These are phyloP conservation scores for Dufourea novaeangliae DNA, from an alignment of 1,140 invertebrate genomes.

Conservation along the genomic window DNA sequence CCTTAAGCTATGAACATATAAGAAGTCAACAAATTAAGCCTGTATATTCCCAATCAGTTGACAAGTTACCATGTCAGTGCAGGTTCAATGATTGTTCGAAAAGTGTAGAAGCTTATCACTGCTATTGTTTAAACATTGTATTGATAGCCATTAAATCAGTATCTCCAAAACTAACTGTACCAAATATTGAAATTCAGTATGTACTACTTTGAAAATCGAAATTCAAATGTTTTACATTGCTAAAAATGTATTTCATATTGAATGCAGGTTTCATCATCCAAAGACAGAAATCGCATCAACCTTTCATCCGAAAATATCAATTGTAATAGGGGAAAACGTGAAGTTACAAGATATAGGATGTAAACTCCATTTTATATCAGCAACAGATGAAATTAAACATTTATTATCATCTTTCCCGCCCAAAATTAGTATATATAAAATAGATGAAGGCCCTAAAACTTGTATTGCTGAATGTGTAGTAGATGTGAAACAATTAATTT, in stretches of 20 bases:
- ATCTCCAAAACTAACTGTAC: slow-evolving; percentile 54
- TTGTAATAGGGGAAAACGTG: slow-evolving; percentile 69
- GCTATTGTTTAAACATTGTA: slow-evolving; percentile 71
- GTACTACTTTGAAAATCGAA: slow-evolving; percentile 25
- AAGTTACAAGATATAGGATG: slow-evolving; percentile 76
- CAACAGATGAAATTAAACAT: slow-evolving; percentile 73
- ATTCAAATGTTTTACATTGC: slow-evolving; percentile 9
- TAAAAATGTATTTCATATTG: slow-evolving; percentile 2
- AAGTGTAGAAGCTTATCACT: slow-evolving; percentile 71
- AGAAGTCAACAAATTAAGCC: slow-evolving; percentile 37
- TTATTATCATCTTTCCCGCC: slow-evolving; percentile 76
- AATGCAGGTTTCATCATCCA: slow-evolving; percentile 79
- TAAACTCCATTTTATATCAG: slow-evolving; percentile 80
- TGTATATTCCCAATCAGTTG: slow-evolving; percentile 33
- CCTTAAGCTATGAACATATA: slow-evolving; percentile 25
- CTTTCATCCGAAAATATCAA: slow-evolving; percentile 62
- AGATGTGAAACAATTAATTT: slow-evolving; percentile 70
- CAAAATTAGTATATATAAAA: slow-evolving; percentile 77
- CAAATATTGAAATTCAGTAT: slow-evolving; percentile 76
- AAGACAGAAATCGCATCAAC: slow-evolving; percentile 74
- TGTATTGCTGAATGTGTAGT: slow-evolving; percentile 68
- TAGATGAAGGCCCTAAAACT: slow-evolving; percentile 60
- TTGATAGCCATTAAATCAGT: slow-evolving; percentile 68
- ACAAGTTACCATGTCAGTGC: slow-evolving; percentile 35
- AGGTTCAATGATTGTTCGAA: slow-evolving; percentile 51